Base-by-base conservation (phyloP, 35 echinoderm and acorn worm genomes). In the Amphiura filiformis region DNA sequence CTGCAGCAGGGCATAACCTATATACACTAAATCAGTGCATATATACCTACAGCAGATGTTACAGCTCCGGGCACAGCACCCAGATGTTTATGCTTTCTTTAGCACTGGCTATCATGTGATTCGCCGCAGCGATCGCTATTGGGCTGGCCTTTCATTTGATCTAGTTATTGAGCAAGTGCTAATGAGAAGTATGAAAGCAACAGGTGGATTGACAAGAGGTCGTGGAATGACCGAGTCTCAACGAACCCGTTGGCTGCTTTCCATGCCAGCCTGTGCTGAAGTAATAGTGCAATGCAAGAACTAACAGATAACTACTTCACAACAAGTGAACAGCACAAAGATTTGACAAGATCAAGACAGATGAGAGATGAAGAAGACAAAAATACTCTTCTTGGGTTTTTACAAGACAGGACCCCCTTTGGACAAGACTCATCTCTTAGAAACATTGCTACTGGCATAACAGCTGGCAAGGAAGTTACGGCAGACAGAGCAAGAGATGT, bases 211-310 rank as follows among this genome's bases (percentile, higher is more conserved):
- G 49, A 96, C 90, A 13, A 42, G 90, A 41, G 94, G 89, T 11
- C 38, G 86, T 85, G 89, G 86, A 12, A 85, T 95, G 39, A 70
- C n/a, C 3, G 80, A 88, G 31, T 57, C 39, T 40, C 78, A 89
- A 52, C 65, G 86, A 23, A 34, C 35, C 9, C 28, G 12, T 1
- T 93, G 91, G 91, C 41, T 92, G 0, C 47, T 93, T 0, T 86
- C 56, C 4, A 47, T 32, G 2, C 82, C 82, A 75, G 9, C 38
- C 41, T 82, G 87, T 39, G 35, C 93, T 30, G 89, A 89, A 40
- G 37, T 96, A 13, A 96, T 89, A 36, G 34, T 39, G 89, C 93
- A 13, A 92, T 95, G 84, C 93, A 95, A 81, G 80, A 91, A 28
- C 40, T 91, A 11, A 91, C 88, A 39, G 28, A 28, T 14, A 76